Conservation (phyloP, 2,797 vertebrate genomes). For the Xenops minutus region DNA sequence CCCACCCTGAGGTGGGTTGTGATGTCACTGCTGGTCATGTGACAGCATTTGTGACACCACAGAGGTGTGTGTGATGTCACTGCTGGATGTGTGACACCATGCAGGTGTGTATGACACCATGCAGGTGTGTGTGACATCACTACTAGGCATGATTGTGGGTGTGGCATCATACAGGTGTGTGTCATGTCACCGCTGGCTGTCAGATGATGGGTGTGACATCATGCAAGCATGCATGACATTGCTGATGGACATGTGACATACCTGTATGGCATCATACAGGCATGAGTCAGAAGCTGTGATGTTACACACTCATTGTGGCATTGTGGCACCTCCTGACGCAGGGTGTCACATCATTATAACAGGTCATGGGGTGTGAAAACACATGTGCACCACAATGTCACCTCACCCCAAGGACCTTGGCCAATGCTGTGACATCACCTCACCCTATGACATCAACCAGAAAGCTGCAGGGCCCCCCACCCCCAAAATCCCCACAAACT, state of each 20-base stretch:
- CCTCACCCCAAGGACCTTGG: background rate
- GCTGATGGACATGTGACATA: rapidly evolving
- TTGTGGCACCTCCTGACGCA: too few species aligned
- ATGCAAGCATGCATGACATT: rapidly evolving
- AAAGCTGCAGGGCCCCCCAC: rapidly evolving
- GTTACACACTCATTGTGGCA: background rate
- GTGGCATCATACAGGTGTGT: background rate
- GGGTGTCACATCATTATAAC: background rate
- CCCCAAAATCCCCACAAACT: background rate
- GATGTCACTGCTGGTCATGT: background rate
- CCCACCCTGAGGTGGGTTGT: background rate
- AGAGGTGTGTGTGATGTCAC: background rate
- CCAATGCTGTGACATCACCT: background rate
- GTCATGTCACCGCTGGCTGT: rapidly evolving
- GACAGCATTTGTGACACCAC: background rate
- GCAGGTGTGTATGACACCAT: rapidly evolving
- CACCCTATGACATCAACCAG: background rate
- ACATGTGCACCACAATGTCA: background rate
- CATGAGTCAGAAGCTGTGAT: rapidly evolving
- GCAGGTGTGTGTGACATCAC: rapidly evolving
- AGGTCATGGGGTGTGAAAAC: background rate
- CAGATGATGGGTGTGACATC: background rate
- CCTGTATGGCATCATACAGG: background rate
- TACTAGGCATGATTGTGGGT: rapidly evolving
- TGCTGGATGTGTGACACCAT: background rate